A percentile compares a stretch with the other conserved stretches of the same genome.
These are phyloP conservation scores for Cryptocephalus moraei DNA, from an alignment of 2,888 invertebrate species.

Conservation along the genomic window DNA sequence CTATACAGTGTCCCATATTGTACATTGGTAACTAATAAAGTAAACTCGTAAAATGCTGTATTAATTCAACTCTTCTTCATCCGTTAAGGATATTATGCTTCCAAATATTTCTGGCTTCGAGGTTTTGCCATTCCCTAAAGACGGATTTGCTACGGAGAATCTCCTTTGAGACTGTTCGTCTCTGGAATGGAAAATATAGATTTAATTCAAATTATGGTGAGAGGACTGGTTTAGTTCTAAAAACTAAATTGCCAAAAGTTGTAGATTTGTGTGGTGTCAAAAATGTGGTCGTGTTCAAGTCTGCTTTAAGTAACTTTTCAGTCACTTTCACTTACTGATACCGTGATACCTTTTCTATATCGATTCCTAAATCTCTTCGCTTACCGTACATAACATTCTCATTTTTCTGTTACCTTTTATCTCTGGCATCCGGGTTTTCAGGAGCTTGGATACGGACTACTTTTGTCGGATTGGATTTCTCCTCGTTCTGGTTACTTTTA, in stretches of 20 bases:
- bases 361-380: too few species aligned
- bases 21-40: too few species aligned
- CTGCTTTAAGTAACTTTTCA: too few species aligned
- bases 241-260: not conserved
- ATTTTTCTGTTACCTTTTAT: not conserved
- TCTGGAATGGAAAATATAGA: too few species aligned
- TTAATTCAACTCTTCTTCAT: conserved; percentile 24
- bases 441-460: conserved; percentile 16
- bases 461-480: conserved; percentile 20
- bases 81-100: conserved; percentile 34
- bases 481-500: conserved; percentile 30
- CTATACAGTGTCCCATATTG: too few species aligned
- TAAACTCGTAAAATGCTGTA: not conserved
- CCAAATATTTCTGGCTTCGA: conserved; percentile 31
- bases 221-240: too few species aligned
- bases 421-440: conserved; percentile 25
- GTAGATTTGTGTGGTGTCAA: not conserved
- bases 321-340: too few species aligned
- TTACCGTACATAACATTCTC: too few species aligned
- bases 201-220: too few species aligned
- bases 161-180: conserved; percentile 1
- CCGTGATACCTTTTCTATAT: too few species aligned
- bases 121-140: conserved; percentile 5
- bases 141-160: conserved; percentile 11
- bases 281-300: not conserved